Base-by-base conservation (phyloP, 2,888 invertebrate genomes). In the Lydus trimaculatus region DNA sequence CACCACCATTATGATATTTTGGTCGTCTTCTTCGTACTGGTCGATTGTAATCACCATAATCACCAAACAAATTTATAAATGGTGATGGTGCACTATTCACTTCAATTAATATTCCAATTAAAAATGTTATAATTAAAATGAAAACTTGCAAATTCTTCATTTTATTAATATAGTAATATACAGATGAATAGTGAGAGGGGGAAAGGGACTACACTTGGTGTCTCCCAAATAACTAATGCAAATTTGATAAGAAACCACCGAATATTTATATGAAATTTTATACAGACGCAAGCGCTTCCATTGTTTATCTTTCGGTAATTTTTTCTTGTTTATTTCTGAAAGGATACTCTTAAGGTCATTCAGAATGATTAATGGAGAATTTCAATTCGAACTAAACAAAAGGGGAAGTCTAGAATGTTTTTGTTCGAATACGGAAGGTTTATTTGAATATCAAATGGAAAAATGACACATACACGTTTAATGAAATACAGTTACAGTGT, bases 291-390 rank as follows among this genome's bases (percentile, higher is more conserved):
- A 70, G 58, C 65, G 70, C 70, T 60, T 67, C 56, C 67, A 65
- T 67, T 17, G 23, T 65, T 64, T 65, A 67, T 70, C 59, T 64
- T 33, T 70, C 17, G 5, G 17, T 67, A 64, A 61, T 67, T 65
- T 70, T 62, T 67, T 65, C 33, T 7, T 43, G 43, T 61, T 61
- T 60, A n/a, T 39, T 52, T 6, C 48, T 43, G 17, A 48, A 39
- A 39, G 15, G 58, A 56, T 56, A 65, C 61, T 65, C 65, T 70
- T 70, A 70, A 70, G 70, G 70, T 70, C 70, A 67, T 62, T 15
- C 9, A 4, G 23, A 25, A 36, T 1, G 13, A 67, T 58, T 28
- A 58, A 39, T 43, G 60, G 39, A 62, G 69, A 66, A 70, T 70
- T 66, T 61, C 39, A 70, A 66, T 64, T 43, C 60, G 28, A 43